A percentile compares a stretch with the other conserved stretches of the same genome.
These are phyloP conservation scores for Acanthosoma haemorrhoidale DNA, from an alignment of 2,888 invertebrate species.

Conservation along the genomic window DNA sequence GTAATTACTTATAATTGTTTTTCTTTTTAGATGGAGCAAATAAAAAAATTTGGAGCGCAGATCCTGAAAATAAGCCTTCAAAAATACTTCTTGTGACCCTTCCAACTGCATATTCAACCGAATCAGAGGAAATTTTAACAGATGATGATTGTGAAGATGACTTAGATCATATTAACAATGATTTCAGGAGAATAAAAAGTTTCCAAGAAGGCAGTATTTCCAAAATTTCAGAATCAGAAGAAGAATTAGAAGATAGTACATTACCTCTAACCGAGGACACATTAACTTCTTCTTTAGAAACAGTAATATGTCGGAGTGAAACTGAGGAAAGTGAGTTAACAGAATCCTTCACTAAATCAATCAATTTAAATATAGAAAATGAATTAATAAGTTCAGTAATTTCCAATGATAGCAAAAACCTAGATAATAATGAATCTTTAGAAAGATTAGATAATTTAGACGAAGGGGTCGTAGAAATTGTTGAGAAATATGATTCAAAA, in stretches of 20 bases:
- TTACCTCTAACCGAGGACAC: conserved; percentile 8
- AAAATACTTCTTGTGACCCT: conserved; percentile 35
- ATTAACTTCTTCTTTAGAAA: conserved; percentile 8
- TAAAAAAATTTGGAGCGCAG: background rate
- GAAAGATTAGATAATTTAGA: background rate
- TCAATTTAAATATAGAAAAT: conserved; percentile 31
- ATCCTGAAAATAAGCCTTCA: conserved; percentile 4
- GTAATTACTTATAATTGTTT: background rate
- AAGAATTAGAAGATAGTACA: conserved; percentile 15
- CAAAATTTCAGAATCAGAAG: conserved; percentile 4
- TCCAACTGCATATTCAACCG: conserved; percentile 33
- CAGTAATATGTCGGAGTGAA: conserved; percentile 15
- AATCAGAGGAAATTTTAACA: conserved; percentile 30
- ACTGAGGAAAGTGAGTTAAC: conserved; percentile 21
- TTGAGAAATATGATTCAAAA: conserved; percentile 13
- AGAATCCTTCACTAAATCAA: conserved; percentile 17
- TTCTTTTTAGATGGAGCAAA: background rate
- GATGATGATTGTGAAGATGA: conserved; percentile 33
- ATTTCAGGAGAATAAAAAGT: conserved; percentile 17
- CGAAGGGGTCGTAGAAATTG: conserved; percentile 15
- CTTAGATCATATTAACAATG: conserved; percentile 13
- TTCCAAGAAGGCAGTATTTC: background rate
- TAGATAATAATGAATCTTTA: conserved; percentile 23
- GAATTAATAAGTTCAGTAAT: conserved; percentile 26
- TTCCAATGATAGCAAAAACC: background rate